Evolutionary conservation across 2,888 invertebrate genomes (phyloP), one percentile per base, ranked within the genome.

Genomic region (Chymomyza caudatula): DNA sequence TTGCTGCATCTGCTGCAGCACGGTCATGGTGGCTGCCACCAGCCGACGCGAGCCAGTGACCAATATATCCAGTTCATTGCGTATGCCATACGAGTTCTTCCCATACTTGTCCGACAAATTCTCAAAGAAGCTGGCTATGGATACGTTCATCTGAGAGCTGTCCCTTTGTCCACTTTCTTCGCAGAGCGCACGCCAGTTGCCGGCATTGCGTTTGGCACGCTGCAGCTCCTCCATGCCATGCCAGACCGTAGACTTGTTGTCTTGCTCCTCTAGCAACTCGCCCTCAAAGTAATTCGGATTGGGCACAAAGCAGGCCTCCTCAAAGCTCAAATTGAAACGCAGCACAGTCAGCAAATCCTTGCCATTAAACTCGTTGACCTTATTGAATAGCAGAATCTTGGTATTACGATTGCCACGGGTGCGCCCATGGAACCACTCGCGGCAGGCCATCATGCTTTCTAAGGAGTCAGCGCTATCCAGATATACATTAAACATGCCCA

Each of bases 401-500:
- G 82, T 78, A 0, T 67, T 44, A 4, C 82, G 86, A 58, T 69
- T 84, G 52, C 76, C 57, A 0, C 82, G 86, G 0, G 82, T 82
- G 6, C 69, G 44, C 0, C 65, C 56, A 15, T 78, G 71, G 49
- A 82, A 82, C 82, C 82, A 82, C 11, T 82, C 86, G 1, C 84
- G 85, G 2, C 82, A 82, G 47, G 73, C 65, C 72, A 82, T 68
- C 84, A 86, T 82, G 65, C 86, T 86, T 66, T 82, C 82, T 56
- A 86, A 20, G 2, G 81, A 66, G 2, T 82, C 82, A 2, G 82
- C 82, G 15, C 71, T 65, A 8, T 82, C 82, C 65, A 82, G 25
- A 17, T 84, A 77, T 0, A 82, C 81, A n/a, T 84, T 76, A 60
- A 84, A 78, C 6, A 74, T 69, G 17, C 72, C 78, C 0, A 69